A percentile compares a stretch with the other conserved stretches of the same genome.
Conservation (phyloP, 2,797 vertebrate genomes). For the Intellagama lesueurii region DNA sequence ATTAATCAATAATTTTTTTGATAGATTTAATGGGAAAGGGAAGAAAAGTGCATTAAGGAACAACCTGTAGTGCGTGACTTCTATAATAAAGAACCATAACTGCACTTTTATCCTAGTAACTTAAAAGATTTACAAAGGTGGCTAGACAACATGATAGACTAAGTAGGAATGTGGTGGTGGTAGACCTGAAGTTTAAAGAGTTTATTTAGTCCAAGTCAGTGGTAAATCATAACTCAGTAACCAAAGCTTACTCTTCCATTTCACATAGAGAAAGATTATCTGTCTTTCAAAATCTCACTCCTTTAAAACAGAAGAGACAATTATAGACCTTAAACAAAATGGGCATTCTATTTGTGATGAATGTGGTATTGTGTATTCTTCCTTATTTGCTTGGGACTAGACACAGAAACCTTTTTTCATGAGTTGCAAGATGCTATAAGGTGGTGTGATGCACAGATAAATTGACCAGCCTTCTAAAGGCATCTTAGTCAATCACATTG, state of each 20-base stretch:
- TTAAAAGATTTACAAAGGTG: constrained; percentile 51
- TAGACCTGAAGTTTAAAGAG: constrained; percentile 3
- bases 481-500: no score
- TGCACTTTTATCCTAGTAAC: constrained; percentile 54
- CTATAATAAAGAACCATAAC: constrained; percentile 64
- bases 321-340: neutral
- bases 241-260: neutral
- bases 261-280: neutral
- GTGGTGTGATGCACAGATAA: no score
- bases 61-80: constrained; percentile 38
- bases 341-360: neutral
- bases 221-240: neutral
- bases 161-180: constrained; percentile 22
- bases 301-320: constrained; percentile 4
- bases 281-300: constrained; percentile 4
- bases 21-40: constrained; percentile 59
- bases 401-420: no score
- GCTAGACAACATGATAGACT: neutral
- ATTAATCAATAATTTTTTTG: constrained; percentile 60
- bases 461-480: no score
- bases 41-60: constrained; percentile 41
- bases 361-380: neutral
- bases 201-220: constrained; percentile 16
- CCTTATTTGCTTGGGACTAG: neutral
- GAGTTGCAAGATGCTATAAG: no score